Conservation (phyloP, 2,113 vertebrate species). For the Chaenocephalus aceratus region DNA sequence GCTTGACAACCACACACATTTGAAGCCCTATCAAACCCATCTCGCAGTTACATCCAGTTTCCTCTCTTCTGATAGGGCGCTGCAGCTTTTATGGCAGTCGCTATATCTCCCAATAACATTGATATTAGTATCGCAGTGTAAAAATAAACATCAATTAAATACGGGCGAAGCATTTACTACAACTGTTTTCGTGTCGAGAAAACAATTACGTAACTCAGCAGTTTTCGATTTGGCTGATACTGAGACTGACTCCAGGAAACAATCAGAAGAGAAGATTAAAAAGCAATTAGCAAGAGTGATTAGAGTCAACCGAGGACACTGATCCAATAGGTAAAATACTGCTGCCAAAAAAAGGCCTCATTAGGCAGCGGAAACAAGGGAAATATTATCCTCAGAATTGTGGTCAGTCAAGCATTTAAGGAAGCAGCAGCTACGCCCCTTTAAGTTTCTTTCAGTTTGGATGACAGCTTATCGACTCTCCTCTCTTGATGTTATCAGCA, state of each 20-base stretch:
- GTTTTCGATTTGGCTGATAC: background rate
- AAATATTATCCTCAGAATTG: background rate
- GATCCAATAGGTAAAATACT: background rate
- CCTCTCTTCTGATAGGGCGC: background rate
- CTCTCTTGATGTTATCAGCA: background rate
- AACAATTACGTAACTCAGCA: background rate
- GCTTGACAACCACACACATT: background rate
- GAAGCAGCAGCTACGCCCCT: background rate
- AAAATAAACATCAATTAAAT: background rate
- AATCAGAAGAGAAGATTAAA: background rate
- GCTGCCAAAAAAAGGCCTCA: background rate
- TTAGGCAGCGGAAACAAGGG: background rate
- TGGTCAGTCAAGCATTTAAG: background rate
- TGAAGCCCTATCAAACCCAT: background rate
- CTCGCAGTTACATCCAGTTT: background rate
- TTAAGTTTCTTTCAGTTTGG: background rate
- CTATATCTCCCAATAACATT: background rate
- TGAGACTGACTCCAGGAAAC: background rate
- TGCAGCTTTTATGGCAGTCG: background rate
- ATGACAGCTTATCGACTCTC: background rate
- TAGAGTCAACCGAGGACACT: background rate
- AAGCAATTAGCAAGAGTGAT: slow-evolving; percentile 5
- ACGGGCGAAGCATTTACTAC: background rate
- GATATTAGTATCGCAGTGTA: background rate
- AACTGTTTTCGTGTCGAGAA: background rate